These are phyloP conservation scores for Anoncus sp. DNA, from an alignment of 2,888 invertebrate genomes.

Conservation along the genomic window DNA sequence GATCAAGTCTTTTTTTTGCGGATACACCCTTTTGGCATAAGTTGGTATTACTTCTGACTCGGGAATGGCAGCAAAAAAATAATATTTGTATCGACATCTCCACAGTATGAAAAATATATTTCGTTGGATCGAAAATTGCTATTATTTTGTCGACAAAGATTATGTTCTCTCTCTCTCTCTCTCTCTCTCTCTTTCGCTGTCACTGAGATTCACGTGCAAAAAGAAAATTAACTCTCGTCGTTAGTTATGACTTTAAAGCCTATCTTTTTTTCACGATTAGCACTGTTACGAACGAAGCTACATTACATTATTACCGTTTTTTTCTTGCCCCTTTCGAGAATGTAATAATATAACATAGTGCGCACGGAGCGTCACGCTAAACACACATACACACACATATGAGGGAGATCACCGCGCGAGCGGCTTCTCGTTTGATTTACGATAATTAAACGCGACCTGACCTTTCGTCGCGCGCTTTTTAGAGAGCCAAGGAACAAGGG, in stretches of 20 bases:
- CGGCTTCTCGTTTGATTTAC: conserved; percentile 79
- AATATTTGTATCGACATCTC: too few species aligned
- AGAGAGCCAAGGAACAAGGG: conserved; percentile 36
- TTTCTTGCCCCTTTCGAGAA: conserved; percentile 62
- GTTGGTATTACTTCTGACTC: too few species aligned
- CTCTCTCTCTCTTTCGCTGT: background rate
- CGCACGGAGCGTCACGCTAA: conserved; percentile 49
- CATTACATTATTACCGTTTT: too few species aligned
- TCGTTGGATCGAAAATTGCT: background rate
- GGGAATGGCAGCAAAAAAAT: too few species aligned
- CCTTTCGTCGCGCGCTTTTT: conserved; percentile 74
- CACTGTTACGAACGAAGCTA: conserved; percentile 23
- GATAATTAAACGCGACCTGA: conserved; percentile 81
- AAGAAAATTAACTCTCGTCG: conserved; percentile 21
- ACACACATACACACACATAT: conserved; percentile 65
- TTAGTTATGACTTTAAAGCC: conserved; percentile 7
- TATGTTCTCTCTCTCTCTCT: background rate
- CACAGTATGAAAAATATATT: too few species aligned
- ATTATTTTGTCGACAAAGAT: background rate
- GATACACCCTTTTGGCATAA: too few species aligned
- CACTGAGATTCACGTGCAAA: conserved; percentile 5
- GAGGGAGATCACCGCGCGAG: conserved; percentile 20
- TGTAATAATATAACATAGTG: conserved; percentile 75
- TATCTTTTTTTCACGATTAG: conserved; percentile 1
- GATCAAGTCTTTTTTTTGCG: too few species aligned